Base-by-base conservation (phyloP, 2,888 invertebrate species). In the Ophioninae sp. region DNA sequence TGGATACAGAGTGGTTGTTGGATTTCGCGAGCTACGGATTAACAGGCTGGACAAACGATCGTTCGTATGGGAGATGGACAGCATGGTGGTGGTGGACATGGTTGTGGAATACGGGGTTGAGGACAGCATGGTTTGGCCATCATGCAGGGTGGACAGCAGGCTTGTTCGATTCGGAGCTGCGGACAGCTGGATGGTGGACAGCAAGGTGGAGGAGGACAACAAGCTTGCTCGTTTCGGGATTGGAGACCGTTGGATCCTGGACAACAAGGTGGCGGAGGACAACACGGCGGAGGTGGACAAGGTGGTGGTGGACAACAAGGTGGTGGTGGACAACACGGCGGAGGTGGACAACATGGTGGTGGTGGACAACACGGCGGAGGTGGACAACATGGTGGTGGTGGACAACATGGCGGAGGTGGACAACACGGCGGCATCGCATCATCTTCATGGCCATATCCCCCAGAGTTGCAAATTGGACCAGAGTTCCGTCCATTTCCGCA, bases 281-380 rank as follows among this genome's bases (percentile, higher is more conserved):
- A 81, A 7, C 78, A 78, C 7, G 75, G 64, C 13, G 79, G 75
- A 7, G 83, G 80, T 23, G 59, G 73, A 90, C 61, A 41, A 3
- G 39, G 90, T 9, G 81, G 80, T 0, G 89, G 94, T 13, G 93
- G 77, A 93, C 9, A 92, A 90, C 64, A 37, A 5, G 37, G 90
- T 6, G 82, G 80, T 0, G 89, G 76, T 9, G 85, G 82, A 65
- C 71, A 58, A 69, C 78, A 84, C 8, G 87, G 85, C 0, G 85
- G 83, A 23, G 56, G 56, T 13, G 69, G 69, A 71, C 69, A 71
- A 22, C 69, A 58, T 2, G 69, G 23, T n/a, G 51, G 69, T 6
- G 89, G 94, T 65, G 83, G 81, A 0, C 17, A 51, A 59, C 39
- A 59, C 20, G 76, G 56, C 7, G 74, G 74, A 6, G 82, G 58